Evolutionary conservation across 2,113 vertebrate species (phyloP).

Genomic region (Cavia porcellus): DNA sequence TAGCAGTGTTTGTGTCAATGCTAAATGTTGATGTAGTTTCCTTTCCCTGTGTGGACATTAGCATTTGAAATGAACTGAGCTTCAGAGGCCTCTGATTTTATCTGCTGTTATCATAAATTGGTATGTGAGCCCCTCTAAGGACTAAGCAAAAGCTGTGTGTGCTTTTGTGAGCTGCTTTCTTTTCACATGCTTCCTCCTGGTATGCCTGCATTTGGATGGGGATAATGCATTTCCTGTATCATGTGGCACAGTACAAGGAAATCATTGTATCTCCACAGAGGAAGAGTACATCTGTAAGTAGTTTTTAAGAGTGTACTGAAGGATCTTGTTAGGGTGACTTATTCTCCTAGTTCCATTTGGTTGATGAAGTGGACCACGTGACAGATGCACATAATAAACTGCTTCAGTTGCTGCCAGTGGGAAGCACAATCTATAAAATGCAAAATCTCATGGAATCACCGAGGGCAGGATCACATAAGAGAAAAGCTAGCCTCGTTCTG

Average conservation of each 20-base stretch:
- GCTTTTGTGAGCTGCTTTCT: conserved; percentile 84
- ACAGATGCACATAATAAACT: conserved; percentile 86
- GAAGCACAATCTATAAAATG: conserved; percentile 85
- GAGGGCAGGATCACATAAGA: conserved; percentile 78
- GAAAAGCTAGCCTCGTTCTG: conserved; percentile 79
- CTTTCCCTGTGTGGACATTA: conserved; percentile 72
- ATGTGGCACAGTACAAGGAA: conserved; percentile 85
- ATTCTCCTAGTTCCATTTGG: conserved; percentile 85
- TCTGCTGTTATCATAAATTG: conserved; percentile 70
- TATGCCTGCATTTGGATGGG: conserved; percentile 79
- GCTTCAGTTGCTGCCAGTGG: conserved; percentile 88
- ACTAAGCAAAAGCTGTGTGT: conserved; percentile 84
- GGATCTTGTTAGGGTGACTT: conserved; percentile 87
- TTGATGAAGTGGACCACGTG: conserved; percentile 89
- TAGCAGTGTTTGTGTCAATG: conserved; percentile 15
- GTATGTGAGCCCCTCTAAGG: conserved; percentile 81
- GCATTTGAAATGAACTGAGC: conserved; percentile 77
- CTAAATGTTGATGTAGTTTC: conserved; percentile 70
- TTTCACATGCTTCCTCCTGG: conserved; percentile 84
- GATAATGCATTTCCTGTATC: conserved; percentile 90
- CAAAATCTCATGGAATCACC: conserved; percentile 77
- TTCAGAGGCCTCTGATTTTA: conserved; percentile 67
- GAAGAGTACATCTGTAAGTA: conserved; percentile 86
- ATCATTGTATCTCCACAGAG: conserved; percentile 86
- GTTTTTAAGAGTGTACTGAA: conserved; percentile 86